Evolutionary conservation across 2,113 vertebrate genomes (phyloP).

Genomic region (Hippoglossus stenolepis): DNA sequence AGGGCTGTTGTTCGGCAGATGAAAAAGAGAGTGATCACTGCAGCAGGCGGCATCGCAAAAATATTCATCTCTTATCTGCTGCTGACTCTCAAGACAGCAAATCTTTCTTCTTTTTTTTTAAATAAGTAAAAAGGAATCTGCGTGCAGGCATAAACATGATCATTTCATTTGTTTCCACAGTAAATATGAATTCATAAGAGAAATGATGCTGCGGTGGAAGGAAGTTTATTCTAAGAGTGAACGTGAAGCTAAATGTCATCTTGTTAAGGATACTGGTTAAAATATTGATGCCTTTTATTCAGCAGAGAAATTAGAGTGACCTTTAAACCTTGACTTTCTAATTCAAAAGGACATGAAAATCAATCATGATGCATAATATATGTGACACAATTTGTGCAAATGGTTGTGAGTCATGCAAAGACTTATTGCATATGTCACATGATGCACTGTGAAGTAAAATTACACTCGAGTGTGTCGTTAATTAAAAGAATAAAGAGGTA

Average conservation of each 20-base stretch:
- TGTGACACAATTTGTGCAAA: background rate
- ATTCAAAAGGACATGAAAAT: background rate
- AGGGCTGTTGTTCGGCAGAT: slow-evolving; percentile 15
- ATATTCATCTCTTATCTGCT: slow-evolving; percentile 3
- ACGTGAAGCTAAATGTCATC: background rate
- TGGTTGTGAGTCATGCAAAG: too few relatives aligned
- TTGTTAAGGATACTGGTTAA: background rate
- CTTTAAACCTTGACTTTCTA: background rate
- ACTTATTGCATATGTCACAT: too few relatives aligned
- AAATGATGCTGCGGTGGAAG: background rate
- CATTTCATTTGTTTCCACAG: background rate
- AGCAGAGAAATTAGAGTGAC: background rate
- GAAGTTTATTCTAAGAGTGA: background rate
- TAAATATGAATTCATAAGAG: background rate
- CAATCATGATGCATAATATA: background rate
- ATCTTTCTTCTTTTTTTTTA: background rate
- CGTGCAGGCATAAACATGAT: background rate
- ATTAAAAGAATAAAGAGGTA: too few relatives aligned
- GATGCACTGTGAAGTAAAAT: too few relatives aligned
- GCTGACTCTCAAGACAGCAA: background rate
- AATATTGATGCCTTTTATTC: background rate
- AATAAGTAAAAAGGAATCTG: background rate
- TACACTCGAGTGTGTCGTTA: background rate
- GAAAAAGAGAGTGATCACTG: slow-evolving; percentile 22
- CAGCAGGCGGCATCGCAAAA: slow-evolving; percentile 5